Evolutionary conservation across 2,113 vertebrate genomes (phyloP), one percentile per base, ranked within the genome.

Genomic region (Leucoraja erinaceus): DNA sequence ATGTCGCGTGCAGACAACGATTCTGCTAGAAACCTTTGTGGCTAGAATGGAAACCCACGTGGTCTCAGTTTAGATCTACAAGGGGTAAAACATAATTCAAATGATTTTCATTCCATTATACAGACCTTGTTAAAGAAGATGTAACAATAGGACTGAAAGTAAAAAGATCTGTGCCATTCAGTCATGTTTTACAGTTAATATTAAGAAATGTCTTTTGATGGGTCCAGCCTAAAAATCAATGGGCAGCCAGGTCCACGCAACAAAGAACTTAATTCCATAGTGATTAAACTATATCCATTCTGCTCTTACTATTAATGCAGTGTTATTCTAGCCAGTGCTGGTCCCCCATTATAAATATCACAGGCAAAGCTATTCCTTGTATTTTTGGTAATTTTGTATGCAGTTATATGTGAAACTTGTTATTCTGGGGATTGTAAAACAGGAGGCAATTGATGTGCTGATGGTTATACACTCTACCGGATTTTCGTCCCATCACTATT

Each of bases 11-110:
- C 88, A 68, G 61, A 38, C 66, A 70, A 70, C 28, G 66, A 22
- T 90, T 22, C 88, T 90, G 63, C 31, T 31, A 90, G 33, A 63
- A 90, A 90, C 33, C 14, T 33, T 63, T 90, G 88, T 18, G 31
- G 61, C 31, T 25, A 70, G 88, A 22, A 20, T 88, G 88, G 66
- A 38, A 22, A 90, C 66, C 63, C 63, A 70, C 70, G 31, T 47
- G 63, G 63, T 90, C 70, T 70, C 31, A 90, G 88, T 90, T 90
- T 90, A 63, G 18, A 25, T 70, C 63, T 38, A 90, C 88, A 47
- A 90, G 88, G n/a, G 88, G 3, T 18, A n/a, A 86, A 90, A 90
- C 16, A 20, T 8, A 90, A 31, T 68, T 68, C 31, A 59, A 22
- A 90, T 70, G 10, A 68, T 90, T 70, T 90, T 20, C 88, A 66